Evolutionary conservation across 2,113 vertebrate genomes (phyloP), one percentile per base, ranked within the genome.

Genomic region (Acanthochromis polyacanthus): DNA sequence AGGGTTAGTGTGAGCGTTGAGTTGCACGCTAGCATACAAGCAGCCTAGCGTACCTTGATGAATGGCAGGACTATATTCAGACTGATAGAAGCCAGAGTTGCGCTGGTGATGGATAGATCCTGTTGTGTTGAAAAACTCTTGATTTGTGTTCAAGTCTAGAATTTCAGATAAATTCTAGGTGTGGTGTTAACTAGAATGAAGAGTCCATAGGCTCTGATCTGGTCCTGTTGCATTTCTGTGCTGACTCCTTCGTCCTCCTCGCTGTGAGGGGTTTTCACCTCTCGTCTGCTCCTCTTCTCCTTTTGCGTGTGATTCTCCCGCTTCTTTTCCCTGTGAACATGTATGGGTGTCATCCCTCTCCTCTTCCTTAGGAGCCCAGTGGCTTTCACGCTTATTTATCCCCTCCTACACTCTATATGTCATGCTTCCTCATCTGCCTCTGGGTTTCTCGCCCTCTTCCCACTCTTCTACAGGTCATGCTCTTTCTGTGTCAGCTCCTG

Each of bases 161-260:
- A 85, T 84, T 80, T 85, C 58, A 71, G 46, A 77, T 58, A 17
- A 84, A 87, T 90, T 91, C 82, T 84, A 78, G 80, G 65, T 69
- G 75, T 87, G 87, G 78, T 84, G 82, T 91, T 89, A 89, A 93
- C 91, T 92, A 93, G 91, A 90, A 93, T 93, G 93, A 93, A 91
- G 91, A 91, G 93, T 90, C 88, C 11, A 10, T 46, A 20, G 87
- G 88, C 93, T 93, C 92, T 91, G 91, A 92, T 91, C 91, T 93
- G 92, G 90, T 93, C 91, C 81, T 82, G 82, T 86, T 91, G 71
- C 75, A 84, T 88, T 90, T 90, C 82, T 71, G 66, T 85, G 74
- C 86, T 75, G 72, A 79, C 78, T 83, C 45, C 69, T 75, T 77
- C 59, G 8, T 69, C 61, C 17, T 61, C 55, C 63, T 84, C 7